Percentiles rank a stretch among this genome's conserved stretches.
Evolutionary conservation across 1,140 invertebrate species (phyloP).

Genomic region (Manduca sexta): DNA sequence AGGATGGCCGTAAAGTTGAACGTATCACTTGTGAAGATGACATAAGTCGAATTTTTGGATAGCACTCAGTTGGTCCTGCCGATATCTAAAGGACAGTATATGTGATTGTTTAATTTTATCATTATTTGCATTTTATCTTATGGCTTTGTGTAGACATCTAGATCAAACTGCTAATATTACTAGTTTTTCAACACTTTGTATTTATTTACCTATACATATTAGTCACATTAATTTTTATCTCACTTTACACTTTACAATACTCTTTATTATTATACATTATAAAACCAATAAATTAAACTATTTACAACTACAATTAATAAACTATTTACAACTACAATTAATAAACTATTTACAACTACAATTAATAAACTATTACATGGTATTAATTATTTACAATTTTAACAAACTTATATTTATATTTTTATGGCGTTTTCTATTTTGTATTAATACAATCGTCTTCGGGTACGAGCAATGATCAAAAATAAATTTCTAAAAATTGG

Average conservation of each 20-base stretch:
- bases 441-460: background rate
- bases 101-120: too few relatives aligned
- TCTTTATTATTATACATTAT: too few relatives aligned
- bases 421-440: background rate
- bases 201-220: background rate
- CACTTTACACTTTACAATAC: background rate
- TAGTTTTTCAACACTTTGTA: background rate
- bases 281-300: too few relatives aligned
- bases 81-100: too few relatives aligned
- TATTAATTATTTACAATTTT: background rate
- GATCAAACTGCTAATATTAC: too few relatives aligned
- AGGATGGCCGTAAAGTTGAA: background rate
- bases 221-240: background rate
- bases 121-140: too few relatives aligned
- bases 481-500: conserved; percentile 15
- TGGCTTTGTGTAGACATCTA: too few relatives aligned
- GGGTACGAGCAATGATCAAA: background rate
- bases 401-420: background rate
- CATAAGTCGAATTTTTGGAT: background rate
- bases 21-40: background rate
- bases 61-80: background rate
- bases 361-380: background rate
- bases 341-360: too few relatives aligned
- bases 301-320: too few relatives aligned
- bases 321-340: too few relatives aligned